Percentiles rank a stretch among this genome's conserved stretches.
phyloP scores from a whole-genome alignment of 2,888 invertebrate genomes.

The Epinotia bilunana region DNA sequence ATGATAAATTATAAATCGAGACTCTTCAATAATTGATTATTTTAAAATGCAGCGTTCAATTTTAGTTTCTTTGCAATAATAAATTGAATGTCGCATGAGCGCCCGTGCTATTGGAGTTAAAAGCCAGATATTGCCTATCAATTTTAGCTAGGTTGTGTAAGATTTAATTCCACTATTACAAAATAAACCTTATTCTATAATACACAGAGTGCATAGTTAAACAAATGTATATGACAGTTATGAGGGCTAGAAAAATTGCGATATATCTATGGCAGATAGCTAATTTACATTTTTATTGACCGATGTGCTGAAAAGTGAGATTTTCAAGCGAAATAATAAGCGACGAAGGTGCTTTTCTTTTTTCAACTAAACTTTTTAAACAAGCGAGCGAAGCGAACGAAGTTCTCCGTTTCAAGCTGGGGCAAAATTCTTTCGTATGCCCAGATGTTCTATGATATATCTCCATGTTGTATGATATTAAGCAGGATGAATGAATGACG shows the following conservation, averaged over 20 bases:
- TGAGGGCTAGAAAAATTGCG: neutral
- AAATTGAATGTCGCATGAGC: slow-evolving; percentile 58
- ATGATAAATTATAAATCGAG: too few species aligned
- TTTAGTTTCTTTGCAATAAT: slow-evolving; percentile 13
- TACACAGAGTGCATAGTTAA: neutral
- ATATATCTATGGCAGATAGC: slow-evolving; percentile 52
- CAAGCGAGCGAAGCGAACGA: too few species aligned
- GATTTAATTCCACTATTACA: neutral
- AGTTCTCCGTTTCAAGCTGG: too few species aligned
- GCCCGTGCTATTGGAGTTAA: slow-evolving; percentile 52
- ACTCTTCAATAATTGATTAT: neutral
- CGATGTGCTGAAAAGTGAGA: slow-evolving; percentile 41
- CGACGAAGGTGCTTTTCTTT: neutral
- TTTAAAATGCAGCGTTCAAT: slow-evolving; percentile 4
- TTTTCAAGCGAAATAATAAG: slow-evolving; percentile 5
- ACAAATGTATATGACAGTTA: neutral
- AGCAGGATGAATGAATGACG: neutral
- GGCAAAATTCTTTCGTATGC: too few species aligned
- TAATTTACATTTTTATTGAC: slow-evolving; percentile 70
- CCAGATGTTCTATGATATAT: too few species aligned
- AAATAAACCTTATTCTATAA: neutral
- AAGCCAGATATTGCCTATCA: slow-evolving; percentile 44
- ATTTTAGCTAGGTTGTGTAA: neutral
- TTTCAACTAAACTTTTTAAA: too few species aligned
- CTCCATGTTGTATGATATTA: neutral